Conservation (phyloP, 2,797 vertebrate genomes). For the Pteropus rufus region DNA sequence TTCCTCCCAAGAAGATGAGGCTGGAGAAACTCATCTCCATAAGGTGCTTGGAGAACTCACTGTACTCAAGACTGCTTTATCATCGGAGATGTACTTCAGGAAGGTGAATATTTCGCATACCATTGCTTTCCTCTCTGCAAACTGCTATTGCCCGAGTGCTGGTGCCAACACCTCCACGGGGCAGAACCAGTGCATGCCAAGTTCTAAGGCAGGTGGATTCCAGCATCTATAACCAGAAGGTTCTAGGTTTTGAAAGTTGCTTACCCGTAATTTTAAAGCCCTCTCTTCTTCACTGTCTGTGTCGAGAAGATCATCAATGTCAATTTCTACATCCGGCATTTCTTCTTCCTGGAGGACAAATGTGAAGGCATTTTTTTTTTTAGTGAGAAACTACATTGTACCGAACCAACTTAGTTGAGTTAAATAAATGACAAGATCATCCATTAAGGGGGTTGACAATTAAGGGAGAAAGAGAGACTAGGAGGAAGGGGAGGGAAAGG, state of each 20-base stretch:
- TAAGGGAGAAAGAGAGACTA: background rate
- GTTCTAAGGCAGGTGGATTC: background rate
- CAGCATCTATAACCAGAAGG: background rate
- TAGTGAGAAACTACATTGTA: background rate
- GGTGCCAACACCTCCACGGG: rapidly evolving
- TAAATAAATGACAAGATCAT: background rate
- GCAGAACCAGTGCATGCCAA: background rate
- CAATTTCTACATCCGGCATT: slow-evolving; percentile 98
- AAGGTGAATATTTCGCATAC: background rate
- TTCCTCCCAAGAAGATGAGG: background rate
- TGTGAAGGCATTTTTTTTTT: background rate
- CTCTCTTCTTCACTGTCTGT: slow-evolving; percentile 94
- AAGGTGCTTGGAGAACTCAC: background rate
- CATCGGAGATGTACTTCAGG: background rate
- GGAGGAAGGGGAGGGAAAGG: background rate
- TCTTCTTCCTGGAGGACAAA: slow-evolving; percentile 91
- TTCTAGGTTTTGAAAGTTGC: background rate
- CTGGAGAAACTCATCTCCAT: background rate
- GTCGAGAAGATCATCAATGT: slow-evolving; percentile 97
- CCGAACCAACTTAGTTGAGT: background rate
- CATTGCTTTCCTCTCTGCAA: background rate
- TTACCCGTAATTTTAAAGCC: slow-evolving; percentile 94
- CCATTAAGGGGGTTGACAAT: background rate
- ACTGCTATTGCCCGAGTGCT: background rate
- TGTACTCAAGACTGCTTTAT: background rate